phyloP scores from a whole-genome alignment of 2,113 vertebrate species.

The Astur gentilis region DNA sequence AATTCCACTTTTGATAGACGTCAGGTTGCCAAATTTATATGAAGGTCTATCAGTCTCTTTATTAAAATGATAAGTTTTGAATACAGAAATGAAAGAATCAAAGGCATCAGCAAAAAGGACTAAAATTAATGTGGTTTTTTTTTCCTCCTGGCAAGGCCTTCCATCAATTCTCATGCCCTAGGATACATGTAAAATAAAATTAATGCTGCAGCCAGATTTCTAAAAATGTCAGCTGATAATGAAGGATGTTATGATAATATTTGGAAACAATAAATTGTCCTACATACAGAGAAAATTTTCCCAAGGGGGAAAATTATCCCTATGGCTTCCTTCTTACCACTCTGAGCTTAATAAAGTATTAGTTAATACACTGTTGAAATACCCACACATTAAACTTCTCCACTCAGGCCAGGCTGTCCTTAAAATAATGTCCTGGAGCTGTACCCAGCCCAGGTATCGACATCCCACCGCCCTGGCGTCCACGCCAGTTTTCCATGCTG shows the following conservation, averaged over 20 bases:
- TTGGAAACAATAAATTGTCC: not conserved
- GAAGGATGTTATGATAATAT: not conserved
- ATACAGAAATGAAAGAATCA: not conserved
- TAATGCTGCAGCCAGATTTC: not conserved
- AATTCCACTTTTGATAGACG: not conserved
- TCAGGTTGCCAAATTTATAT: not conserved
- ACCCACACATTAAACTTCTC: not conserved
- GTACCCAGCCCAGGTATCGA: not conserved
- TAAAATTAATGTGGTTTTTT: not conserved
- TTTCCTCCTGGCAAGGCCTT: not conserved
- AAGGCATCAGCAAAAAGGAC: not conserved
- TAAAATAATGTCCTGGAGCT: not conserved
- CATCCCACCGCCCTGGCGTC: rapidly evolving
- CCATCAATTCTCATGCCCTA: not conserved
- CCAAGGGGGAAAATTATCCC: not conserved
- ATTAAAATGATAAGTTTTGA: not conserved
- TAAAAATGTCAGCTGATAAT: not conserved
- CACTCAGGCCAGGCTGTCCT: not conserved
- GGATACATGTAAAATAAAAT: not conserved
- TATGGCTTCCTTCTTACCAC: not conserved
- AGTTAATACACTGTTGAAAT: not conserved
- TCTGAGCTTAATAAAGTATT: not conserved
- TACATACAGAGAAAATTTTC: not conserved
- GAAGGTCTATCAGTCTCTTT: not conserved
- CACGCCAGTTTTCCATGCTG: rapidly evolving